Evolutionary conservation across 1,140 invertebrate genomes (phyloP).

Genomic region (Lycorma delicatula): DNA sequence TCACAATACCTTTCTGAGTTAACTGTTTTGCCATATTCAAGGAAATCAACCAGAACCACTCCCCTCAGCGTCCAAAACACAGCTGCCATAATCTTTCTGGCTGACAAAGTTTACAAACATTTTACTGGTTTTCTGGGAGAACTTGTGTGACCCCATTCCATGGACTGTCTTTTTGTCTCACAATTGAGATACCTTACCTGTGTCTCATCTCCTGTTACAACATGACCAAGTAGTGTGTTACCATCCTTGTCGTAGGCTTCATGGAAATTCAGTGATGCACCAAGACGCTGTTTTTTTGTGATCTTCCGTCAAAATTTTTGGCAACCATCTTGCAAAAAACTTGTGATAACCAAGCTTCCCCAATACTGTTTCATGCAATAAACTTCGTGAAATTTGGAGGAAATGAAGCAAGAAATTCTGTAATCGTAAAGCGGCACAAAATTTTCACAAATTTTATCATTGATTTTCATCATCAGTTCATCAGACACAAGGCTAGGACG

Average conservation of each 20-base stretch:
- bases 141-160: conserved; percentile 1
- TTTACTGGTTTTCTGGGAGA: background rate
- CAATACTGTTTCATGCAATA: background rate
- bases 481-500: background rate
- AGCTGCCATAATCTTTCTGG: conserved; percentile 26
- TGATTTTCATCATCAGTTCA: background rate
- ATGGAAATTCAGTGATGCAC: background rate
- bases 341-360: background rate
- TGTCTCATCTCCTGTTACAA: background rate
- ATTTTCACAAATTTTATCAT: background rate
- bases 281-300: conserved; percentile 10
- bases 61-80: conserved; percentile 29
- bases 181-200: too few relatives aligned
- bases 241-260: background rate
- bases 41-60: conserved; percentile 24
- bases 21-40: conserved; percentile 7
- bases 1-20: conserved; percentile 1
- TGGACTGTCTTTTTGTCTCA: too few relatives aligned
- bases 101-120: conserved; percentile 9
- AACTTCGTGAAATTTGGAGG: background rate
- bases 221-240: background rate
- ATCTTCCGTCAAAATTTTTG: conserved; percentile 8
- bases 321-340: conserved; percentile 16
- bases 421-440: background rate
- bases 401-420: background rate